Percentiles rank a stretch among this genome's conserved stretches.
phyloP scores from a whole-genome alignment of 2,888 invertebrate species.

The Iselma pallidipennis region DNA sequence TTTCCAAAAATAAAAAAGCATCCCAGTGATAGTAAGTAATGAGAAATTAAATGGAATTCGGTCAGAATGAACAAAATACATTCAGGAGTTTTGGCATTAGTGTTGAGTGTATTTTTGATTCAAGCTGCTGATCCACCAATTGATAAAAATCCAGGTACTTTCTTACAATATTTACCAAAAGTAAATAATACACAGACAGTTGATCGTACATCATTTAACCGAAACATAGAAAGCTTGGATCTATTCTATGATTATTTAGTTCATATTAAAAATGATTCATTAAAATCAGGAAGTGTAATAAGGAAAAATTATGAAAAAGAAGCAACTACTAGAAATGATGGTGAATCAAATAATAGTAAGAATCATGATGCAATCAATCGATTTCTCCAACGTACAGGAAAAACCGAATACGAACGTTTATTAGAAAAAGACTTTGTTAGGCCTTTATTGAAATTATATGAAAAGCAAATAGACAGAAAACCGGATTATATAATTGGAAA shows the following conservation, averaged over 20 bases:
- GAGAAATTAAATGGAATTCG: conserved; percentile 39
- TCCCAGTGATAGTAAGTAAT: neutral
- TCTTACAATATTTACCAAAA: conserved; percentile 30
- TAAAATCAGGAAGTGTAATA: conserved; percentile 14
- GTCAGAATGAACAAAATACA: conserved; percentile 54
- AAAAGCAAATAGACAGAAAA: conserved; percentile 39
- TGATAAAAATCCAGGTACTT: conserved; percentile 37
- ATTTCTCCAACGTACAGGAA: conserved; percentile 43
- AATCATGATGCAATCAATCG: conserved; percentile 39
- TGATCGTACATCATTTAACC: conserved; percentile 18
- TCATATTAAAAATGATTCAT: conserved; percentile 35
- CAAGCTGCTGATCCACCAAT: conserved; percentile 54
- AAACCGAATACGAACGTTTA: conserved; percentile 48
- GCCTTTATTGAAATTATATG: conserved; percentile 49
- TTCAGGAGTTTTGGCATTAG: conserved; percentile 51
- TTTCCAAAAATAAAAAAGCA: too few relatives aligned
- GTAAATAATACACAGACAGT: conserved; percentile 2
- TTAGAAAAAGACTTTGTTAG: conserved; percentile 51
- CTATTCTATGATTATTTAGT: conserved; percentile 41
- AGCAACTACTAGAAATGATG: neutral
- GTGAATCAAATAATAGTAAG: conserved; percentile 5
- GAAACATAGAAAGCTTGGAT: conserved; percentile 36
- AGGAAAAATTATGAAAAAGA: neutral
- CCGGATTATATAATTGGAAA: conserved; percentile 35
- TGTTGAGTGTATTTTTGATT: conserved; percentile 54